These are phyloP conservation scores for Strigops habroptila DNA, from an alignment of 2,113 vertebrate species.

Conservation along the genomic window DNA sequence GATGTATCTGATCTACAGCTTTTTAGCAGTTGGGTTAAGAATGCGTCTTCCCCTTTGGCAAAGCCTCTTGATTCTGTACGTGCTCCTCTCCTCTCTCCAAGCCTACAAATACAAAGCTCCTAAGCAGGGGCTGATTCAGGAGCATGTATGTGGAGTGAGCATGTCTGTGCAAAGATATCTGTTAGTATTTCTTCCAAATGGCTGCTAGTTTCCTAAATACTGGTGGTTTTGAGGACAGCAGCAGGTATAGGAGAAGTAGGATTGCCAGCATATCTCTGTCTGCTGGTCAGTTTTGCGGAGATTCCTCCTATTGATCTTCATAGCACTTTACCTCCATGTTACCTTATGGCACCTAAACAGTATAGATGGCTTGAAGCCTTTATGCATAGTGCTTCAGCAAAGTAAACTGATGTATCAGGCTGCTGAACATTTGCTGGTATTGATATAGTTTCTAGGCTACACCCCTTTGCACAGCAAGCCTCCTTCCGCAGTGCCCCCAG, in stretches of 20 bases:
- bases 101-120: neutral
- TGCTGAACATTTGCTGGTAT: rapidly evolving
- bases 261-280: neutral
- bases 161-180: neutral
- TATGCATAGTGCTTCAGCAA: neutral
- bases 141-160: rapidly evolving
- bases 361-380: neutral
- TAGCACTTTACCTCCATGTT: rapidly evolving
- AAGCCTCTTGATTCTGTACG: neutral
- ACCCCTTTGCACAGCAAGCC: neutral
- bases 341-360: neutral
- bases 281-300: rapidly evolving
- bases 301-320: rapidly evolving
- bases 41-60: neutral
- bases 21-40: neutral
- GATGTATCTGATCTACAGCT: neutral
- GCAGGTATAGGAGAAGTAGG: neutral
- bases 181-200: rapidly evolving
- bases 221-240: neutral
- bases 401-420: neutral
- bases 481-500: neutral
- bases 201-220: neutral
- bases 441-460: neutral
- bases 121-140: neutral
- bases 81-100: neutral